Evolutionary conservation across 2,113 vertebrate species (phyloP).

Genomic region (Leiothrix lutea): DNA sequence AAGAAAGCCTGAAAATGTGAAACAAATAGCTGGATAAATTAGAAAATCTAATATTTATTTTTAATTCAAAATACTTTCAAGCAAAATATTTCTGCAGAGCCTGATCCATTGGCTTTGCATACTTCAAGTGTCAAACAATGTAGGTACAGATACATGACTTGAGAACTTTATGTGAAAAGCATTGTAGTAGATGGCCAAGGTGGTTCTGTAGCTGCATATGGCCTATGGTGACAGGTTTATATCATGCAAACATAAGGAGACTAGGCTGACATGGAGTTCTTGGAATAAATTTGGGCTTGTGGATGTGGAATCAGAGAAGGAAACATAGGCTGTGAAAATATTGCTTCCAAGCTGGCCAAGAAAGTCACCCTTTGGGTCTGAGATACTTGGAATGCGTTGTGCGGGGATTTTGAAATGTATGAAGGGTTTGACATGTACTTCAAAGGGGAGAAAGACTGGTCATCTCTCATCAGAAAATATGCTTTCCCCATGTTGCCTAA

Average conservation of each 20-base stretch:
- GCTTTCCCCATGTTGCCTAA: neutral
- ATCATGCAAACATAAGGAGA: neutral
- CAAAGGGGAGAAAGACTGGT: neutral
- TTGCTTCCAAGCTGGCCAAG: neutral
- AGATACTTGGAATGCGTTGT: neutral
- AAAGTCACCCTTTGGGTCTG: neutral
- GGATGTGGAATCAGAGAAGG: neutral
- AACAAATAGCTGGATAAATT: neutral
- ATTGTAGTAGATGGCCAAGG: neutral
- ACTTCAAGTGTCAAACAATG: neutral
- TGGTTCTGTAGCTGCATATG: neutral
- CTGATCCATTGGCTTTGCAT: neutral
- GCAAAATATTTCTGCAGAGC: neutral
- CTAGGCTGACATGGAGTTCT: neutral
- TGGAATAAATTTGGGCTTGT: neutral
- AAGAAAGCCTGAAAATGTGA: neutral
- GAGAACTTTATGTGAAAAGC: neutral
- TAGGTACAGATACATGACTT: neutral
- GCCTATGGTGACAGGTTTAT: fast-evolving
- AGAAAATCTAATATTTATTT: neutral
- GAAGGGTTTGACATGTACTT: neutral
- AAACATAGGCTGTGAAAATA: neutral
- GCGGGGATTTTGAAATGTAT: neutral
- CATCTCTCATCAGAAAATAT: neutral
- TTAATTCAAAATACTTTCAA: neutral